These are phyloP conservation scores for Haliclystus octoradiatus DNA, from an alignment of 30 jellyfish, hydroid and myxozoan genomes.

Conservation along the genomic window DNA sequence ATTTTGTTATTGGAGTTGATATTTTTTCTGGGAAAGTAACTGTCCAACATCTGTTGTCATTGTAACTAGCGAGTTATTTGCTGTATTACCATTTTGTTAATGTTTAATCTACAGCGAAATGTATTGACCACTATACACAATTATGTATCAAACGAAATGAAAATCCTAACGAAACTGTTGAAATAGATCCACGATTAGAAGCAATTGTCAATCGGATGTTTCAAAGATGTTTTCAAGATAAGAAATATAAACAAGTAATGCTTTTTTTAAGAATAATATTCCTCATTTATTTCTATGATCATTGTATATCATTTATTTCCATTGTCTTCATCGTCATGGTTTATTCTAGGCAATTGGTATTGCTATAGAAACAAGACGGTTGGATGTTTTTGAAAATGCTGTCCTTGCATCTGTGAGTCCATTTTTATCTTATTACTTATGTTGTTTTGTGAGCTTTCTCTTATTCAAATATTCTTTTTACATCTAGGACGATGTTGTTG, in stretches of 20 bases:
- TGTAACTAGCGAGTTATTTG: too few species aligned
- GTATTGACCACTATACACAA: slow-evolving; percentile 86
- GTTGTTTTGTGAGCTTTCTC: too few species aligned
- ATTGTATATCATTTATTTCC: too few species aligned
- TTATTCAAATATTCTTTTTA: too few species aligned
- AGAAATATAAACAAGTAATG: slow-evolving; percentile 80
- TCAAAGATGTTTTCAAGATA: slow-evolving; percentile 90
- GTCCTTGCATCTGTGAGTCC: slow-evolving; percentile 80
- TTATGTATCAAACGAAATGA: slow-evolving; percentile 65
- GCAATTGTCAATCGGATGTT: slow-evolving; percentile 88
- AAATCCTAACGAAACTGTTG: slow-evolving; percentile 45
- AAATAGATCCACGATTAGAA: slow-evolving; percentile 73
- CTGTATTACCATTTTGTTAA: too few species aligned
- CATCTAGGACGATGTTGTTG: slow-evolving; percentile 76
- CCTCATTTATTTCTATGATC: too few species aligned
- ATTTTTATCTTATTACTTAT: too few species aligned
- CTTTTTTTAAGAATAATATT: too few species aligned
- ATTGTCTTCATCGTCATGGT: too few species aligned
- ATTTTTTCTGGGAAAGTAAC: too few species aligned
- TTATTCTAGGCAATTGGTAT: slow-evolving; percentile 95
- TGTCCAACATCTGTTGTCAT: too few species aligned
- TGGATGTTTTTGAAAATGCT: slow-evolving; percentile 90
- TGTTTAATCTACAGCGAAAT: slow-evolving; percentile 86
- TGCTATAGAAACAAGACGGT: slow-evolving; percentile 93
- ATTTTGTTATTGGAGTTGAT: too few species aligned